Conservation (phyloP, 1,140 invertebrate species). For the Drosophila carrolli region DNA sequence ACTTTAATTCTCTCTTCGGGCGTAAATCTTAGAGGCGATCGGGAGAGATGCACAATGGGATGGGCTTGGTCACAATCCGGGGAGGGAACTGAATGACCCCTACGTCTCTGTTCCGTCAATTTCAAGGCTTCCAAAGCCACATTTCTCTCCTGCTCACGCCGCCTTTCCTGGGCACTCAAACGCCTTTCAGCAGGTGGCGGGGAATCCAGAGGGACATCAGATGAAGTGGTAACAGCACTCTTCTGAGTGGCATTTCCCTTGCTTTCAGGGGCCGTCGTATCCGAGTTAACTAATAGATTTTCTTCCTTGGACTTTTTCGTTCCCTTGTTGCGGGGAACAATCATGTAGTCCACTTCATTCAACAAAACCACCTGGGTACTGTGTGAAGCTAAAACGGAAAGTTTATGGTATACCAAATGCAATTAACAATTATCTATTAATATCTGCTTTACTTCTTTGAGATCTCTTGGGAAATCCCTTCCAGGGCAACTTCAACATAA, state of each 20-base stretch:
- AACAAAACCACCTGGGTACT: constrained; percentile 1
- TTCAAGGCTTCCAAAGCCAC: constrained; percentile 63
- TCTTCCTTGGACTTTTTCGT: background rate
- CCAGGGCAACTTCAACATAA: constrained; percentile 43
- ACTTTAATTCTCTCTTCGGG: constrained; percentile 45
- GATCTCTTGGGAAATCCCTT: constrained; percentile 51
- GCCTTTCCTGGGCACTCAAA: constrained; percentile 24
- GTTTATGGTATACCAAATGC: background rate
- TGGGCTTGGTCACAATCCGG: background rate
- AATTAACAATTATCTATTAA: too few relatives aligned
- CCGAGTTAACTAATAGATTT: too few relatives aligned
- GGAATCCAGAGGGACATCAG: too few relatives aligned
- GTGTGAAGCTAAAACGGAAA: background rate
- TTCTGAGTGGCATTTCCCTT: background rate
- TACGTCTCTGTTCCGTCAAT: constrained; percentile 56
- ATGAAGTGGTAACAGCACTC: background rate
- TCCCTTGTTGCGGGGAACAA: constrained; percentile 11
- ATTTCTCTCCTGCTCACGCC: constrained; percentile 44
- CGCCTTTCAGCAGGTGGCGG: background rate
- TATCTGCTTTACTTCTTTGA: background rate
- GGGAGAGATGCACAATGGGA: constrained; percentile 40
- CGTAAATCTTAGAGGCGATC: constrained; percentile 29
- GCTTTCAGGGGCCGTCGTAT: too few relatives aligned
- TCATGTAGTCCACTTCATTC: constrained; percentile 5
- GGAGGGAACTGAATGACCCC: background rate